A percentile compares a stretch with the other conserved stretches of the same genome.
Conservation (phyloP, 2,888 invertebrate species). For the Habrosyne pyritoides region DNA sequence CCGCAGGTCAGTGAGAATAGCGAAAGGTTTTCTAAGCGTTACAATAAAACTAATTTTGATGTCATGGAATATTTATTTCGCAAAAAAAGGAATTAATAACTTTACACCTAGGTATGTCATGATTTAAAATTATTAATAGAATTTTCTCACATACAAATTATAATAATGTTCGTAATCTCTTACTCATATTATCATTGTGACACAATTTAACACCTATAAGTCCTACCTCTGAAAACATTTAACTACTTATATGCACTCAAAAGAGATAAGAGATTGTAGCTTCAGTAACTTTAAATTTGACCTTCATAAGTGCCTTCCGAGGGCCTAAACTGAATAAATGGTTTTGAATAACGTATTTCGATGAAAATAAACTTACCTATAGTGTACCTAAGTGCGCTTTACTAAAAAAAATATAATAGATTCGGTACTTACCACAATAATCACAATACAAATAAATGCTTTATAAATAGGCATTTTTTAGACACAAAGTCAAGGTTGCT, state of each 20-base stretch:
- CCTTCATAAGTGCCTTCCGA: no score
- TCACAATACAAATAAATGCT: background rate
- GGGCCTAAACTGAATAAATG: no score
- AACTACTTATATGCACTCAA: background rate
- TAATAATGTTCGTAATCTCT: no score
- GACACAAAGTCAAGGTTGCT: slow-evolving; percentile 35
- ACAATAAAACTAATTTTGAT: background rate
- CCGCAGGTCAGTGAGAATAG: background rate
- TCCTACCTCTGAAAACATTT: background rate
- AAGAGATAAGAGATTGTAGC: no score
- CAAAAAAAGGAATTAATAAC: no score
- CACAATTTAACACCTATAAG: background rate
- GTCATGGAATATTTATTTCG: background rate
- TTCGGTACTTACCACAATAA: slow-evolving; percentile 3
- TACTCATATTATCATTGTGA: background rate
- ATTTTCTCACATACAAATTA: no score
- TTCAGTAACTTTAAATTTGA: no score
- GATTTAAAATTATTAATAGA: no score
- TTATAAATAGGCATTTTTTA: slow-evolving; percentile 18
- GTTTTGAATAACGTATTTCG: background rate
- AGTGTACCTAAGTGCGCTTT: background rate
- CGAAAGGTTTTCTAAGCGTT: background rate
- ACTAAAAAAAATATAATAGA: background rate
- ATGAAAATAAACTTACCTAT: background rate
- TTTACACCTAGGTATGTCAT: no score